A percentile compares a stretch with the other conserved stretches of the same genome.
Conservation (phyloP, 2,888 invertebrate species). For the Scaptomyza cyrtandrae region DNA sequence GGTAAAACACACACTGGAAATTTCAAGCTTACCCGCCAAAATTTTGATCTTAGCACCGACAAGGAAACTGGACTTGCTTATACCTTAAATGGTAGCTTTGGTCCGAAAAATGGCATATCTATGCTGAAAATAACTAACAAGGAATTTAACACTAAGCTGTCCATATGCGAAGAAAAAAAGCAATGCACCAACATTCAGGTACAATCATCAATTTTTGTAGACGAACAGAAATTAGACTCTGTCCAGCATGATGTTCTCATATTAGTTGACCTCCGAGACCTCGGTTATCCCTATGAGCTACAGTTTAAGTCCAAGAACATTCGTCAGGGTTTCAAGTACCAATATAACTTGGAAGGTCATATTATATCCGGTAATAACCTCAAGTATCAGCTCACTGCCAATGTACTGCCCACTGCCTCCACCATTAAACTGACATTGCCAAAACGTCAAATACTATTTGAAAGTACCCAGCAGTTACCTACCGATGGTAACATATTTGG, state of each 20-base stretch:
- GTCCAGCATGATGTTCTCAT: slow-evolving; percentile 88
- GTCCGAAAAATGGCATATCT: slow-evolving; percentile 88
- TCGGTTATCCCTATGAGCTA: slow-evolving; percentile 90
- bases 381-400: slow-evolving; percentile 89
- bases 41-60: slow-evolving; percentile 86
- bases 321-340: slow-evolving; percentile 86
- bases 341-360: slow-evolving; percentile 90
- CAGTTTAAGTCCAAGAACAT: slow-evolving; percentile 89
- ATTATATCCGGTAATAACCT: slow-evolving; percentile 88
- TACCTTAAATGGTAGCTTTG: slow-evolving; percentile 89
- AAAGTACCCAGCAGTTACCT: slow-evolving; percentile 86
- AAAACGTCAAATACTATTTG: slow-evolving; percentile 88
- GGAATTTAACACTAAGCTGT: slow-evolving; percentile 89
- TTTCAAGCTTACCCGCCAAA: slow-evolving; percentile 90
- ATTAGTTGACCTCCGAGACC: slow-evolving; percentile 89
- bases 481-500: slow-evolving; percentile 85
- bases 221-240: slow-evolving; percentile 76
- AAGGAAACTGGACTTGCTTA: slow-evolving; percentile 88
- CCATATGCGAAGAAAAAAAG: slow-evolving; percentile 91
- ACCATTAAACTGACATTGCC: slow-evolving; percentile 89
- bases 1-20: slow-evolving; percentile 89
- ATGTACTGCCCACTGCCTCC: slow-evolving; percentile 87
- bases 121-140: slow-evolving; percentile 90
- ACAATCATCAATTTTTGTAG: slow-evolving; percentile 70
- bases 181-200: slow-evolving; percentile 90